Conservation (phyloP, 2,888 invertebrate species). For the Spisula subtruncata region DNA sequence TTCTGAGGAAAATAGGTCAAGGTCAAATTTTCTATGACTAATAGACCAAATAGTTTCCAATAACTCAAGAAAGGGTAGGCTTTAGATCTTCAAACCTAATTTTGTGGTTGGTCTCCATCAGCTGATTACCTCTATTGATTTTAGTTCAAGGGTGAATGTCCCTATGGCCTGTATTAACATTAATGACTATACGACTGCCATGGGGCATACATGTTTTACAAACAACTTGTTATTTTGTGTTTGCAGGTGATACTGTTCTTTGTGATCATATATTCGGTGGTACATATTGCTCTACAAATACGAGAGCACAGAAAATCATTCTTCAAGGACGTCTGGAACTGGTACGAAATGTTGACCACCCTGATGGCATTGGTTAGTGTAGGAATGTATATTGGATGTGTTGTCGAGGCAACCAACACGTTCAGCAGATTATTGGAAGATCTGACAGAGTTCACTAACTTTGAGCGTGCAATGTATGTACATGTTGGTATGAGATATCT, state of each 20-base stretch:
- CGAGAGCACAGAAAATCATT: constrained; percentile 77
- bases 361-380: constrained; percentile 81
- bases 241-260: constrained; percentile 83
- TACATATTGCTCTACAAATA: constrained; percentile 79
- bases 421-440: constrained; percentile 85
- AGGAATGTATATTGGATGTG: constrained; percentile 85
- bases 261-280: constrained; percentile 84
- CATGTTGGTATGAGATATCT: constrained; percentile 87
- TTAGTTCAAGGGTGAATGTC: too few species aligned
- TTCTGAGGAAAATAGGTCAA: too few species aligned
- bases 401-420: constrained; percentile 84
- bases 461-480: constrained; percentile 82
- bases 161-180: too few species aligned
- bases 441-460: constrained; percentile 77
- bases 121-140: too few species aligned
- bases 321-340: constrained; percentile 86
- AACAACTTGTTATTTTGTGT: too few species aligned
- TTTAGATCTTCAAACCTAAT: too few species aligned
- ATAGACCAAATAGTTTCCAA: too few species aligned
- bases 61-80: too few species aligned
- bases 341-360: constrained; percentile 84
- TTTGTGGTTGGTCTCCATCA: too few species aligned
- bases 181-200: too few species aligned
- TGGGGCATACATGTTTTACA: too few species aligned
- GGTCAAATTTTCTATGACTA: too few species aligned